These are phyloP conservation scores for Catalaphyllia jardinei DNA, from an alignment of 64 coral and sea anemone genomes.

Conservation along the genomic window DNA sequence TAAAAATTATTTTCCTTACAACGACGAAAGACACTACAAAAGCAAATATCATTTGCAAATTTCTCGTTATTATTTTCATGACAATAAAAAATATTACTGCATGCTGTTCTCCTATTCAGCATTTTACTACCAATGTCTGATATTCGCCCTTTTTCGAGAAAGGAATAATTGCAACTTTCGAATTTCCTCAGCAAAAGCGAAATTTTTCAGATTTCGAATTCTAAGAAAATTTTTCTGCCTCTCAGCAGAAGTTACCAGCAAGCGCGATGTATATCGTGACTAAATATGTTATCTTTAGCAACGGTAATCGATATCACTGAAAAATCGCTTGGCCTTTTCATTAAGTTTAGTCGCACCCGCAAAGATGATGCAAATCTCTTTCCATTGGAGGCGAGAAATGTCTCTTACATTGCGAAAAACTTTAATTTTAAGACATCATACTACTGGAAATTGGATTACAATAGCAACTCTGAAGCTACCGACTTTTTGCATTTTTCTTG, in stretches of 20 bases:
- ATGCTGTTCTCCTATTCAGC: background rate
- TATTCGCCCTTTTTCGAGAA: background rate
- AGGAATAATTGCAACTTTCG: background rate
- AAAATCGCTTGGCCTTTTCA: background rate
- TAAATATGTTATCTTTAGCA: conserved; percentile 16
- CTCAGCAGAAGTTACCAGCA: background rate
- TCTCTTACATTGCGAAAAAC: too few relatives aligned
- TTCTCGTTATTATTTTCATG: background rate
- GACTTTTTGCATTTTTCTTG: background rate
- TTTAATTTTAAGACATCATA: background rate
- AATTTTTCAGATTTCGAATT: background rate
- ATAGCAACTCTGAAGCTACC: background rate
- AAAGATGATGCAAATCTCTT: background rate
- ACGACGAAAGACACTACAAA: background rate
- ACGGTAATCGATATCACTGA: conserved; percentile 9
- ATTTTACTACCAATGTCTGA: background rate
- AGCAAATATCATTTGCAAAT: background rate
- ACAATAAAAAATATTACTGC: background rate
- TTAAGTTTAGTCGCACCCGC: background rate
- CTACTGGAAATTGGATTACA: background rate
- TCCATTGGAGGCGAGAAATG: background rate
- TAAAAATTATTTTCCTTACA: background rate
- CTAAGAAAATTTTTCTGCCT: background rate
- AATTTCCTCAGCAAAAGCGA: background rate
- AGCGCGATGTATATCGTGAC: background rate